A percentile compares a stretch with the other conserved stretches of the same genome.
Evolutionary conservation across 1,140 invertebrate species (phyloP).

Genomic region (Bilobella aurantiaca): DNA sequence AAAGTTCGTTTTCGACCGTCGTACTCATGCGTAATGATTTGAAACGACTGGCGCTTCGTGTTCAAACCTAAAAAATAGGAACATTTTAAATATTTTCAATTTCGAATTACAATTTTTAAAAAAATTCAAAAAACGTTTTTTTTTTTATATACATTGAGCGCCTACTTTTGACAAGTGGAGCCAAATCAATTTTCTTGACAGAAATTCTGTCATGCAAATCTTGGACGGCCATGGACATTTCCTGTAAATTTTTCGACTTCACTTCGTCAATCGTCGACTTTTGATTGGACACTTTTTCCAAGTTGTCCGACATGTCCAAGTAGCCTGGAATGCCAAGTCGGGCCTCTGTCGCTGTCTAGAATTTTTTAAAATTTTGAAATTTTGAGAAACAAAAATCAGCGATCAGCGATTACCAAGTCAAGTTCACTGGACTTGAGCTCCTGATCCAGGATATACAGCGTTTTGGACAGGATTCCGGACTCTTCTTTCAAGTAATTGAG

Average conservation of each 20-base stretch:
- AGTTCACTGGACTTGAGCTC: conserved; percentile 42
- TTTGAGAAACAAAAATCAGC: background rate
- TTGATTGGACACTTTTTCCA: conserved; percentile 49
- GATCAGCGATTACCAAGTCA: conserved; percentile 40
- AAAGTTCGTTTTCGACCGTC: conserved; percentile 28
- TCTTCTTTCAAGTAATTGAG: conserved; percentile 22
- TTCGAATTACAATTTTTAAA: no score
- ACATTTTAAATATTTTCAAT: no score
- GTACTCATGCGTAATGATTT: conserved; percentile 29
- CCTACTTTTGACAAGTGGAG: conserved; percentile 52
- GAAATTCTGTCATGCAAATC: conserved; percentile 48
- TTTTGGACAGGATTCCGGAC: conserved; percentile 52
- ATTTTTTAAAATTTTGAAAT: background rate
- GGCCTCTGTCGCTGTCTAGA: conserved; percentile 37
- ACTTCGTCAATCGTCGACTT: conserved; percentile 49
- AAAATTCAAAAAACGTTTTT: background rate
- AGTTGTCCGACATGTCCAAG: conserved; percentile 44
- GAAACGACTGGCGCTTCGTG: conserved; percentile 23
- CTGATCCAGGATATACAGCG: conserved; percentile 50
- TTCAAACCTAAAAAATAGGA: conserved; percentile 25
- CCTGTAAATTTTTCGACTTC: conserved; percentile 48
- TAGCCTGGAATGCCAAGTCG: conserved; percentile 46
- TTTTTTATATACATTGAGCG: no score
- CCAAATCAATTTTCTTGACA: conserved; percentile 48
- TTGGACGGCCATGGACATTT: conserved; percentile 48